These are phyloP conservation scores for Piaya cayana DNA, from an alignment of 2,113 vertebrate species.

Conservation along the genomic window DNA sequence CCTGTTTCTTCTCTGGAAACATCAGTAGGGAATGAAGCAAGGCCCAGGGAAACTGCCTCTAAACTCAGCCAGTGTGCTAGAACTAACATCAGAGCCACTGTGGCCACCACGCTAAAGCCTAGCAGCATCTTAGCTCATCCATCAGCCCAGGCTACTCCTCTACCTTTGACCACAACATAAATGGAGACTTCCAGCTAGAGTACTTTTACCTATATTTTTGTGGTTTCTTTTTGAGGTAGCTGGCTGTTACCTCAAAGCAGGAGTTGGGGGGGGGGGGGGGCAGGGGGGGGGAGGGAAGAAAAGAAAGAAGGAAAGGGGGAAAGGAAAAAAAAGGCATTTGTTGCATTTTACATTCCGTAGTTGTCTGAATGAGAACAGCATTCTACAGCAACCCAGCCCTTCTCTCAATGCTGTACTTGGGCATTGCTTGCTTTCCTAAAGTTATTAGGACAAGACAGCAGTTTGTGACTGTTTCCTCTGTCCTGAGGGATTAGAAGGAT, in stretches of 20 bases:
- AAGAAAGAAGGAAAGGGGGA: fast-evolving
- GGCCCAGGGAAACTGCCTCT: background rate
- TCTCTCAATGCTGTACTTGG: background rate
- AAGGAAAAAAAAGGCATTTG: background rate
- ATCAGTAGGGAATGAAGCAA: background rate
- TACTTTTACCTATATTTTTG: background rate
- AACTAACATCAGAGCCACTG: background rate
- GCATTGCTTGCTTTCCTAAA: background rate
- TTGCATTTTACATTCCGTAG: background rate
- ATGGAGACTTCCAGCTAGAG: background rate
- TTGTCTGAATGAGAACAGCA: background rate
- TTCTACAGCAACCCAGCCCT: background rate
- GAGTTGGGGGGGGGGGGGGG: too few relatives aligned
- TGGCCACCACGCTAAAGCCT: background rate
- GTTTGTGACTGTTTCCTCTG: background rate
- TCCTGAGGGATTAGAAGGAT: background rate
- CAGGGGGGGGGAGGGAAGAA: too few relatives aligned
- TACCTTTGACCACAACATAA: background rate
- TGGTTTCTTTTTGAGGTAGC: background rate
- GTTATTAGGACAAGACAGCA: background rate
- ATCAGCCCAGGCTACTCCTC: background rate
- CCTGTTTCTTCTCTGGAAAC: background rate
- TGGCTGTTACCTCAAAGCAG: background rate
- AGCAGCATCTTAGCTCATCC: background rate
- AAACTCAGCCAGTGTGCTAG: background rate